phyloP scores from a whole-genome alignment of 2,113 vertebrate species.

The Proterorhinus semilunaris region DNA sequence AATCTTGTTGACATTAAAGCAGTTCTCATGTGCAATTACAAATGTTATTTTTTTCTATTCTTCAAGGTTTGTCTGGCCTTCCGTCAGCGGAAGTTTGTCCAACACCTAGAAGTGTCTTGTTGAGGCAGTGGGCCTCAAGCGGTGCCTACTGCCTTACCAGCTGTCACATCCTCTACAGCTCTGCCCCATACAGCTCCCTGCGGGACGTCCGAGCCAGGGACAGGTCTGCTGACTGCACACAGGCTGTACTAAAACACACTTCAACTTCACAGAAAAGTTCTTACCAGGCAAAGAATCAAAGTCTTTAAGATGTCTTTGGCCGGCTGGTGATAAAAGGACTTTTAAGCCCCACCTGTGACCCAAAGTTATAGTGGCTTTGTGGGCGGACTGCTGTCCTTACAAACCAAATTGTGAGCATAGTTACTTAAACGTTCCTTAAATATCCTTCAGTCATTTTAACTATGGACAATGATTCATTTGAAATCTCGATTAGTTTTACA shows the following conservation, averaged over 20 bases:
- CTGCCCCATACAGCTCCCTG: constrained; percentile 35
- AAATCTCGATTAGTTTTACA: too few species aligned
- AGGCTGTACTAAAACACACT: not conserved
- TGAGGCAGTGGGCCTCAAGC: constrained; percentile 43
- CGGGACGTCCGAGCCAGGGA: constrained; percentile 29
- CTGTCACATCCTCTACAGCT: constrained; percentile 49
- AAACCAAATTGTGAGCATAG: too few species aligned
- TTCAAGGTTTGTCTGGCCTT: constrained; percentile 9
- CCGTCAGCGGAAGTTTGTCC: constrained; percentile 52
- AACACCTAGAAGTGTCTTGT: constrained; percentile 45
- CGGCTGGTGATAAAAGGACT: not conserved
- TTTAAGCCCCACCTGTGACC: not conserved
- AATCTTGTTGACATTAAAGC: too few species aligned
- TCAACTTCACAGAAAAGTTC: not conserved
- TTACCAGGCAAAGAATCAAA: too few species aligned
- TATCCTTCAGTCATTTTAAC: too few species aligned
- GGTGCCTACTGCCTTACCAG: constrained; percentile 59
- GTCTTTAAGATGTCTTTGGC: not conserved
- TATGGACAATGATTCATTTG: too few species aligned
- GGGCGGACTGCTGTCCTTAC: not conserved
- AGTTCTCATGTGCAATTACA: not conserved
- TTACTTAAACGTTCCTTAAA: too few species aligned
- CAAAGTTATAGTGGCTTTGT: not conserved
- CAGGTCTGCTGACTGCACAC: constrained; percentile 26
- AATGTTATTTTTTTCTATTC: not conserved